These are phyloP conservation scores for Stegostoma tigrinum DNA, from an alignment of 2,113 vertebrate genomes.

Conservation along the genomic window DNA sequence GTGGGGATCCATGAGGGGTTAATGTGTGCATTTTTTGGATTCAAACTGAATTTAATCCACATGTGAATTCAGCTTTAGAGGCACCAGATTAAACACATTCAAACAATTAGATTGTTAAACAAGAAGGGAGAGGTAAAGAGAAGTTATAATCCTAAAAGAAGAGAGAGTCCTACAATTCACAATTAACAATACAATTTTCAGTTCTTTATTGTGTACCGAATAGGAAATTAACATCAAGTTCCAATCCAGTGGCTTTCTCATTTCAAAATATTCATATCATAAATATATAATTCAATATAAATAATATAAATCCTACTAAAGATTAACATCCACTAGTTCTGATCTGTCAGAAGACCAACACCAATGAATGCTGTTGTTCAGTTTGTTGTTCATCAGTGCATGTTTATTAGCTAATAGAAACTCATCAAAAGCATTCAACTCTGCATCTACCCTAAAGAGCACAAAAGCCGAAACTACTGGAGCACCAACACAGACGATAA, in stretches of 20 bases:
- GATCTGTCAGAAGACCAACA: neutral
- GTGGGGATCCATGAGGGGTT: neutral
- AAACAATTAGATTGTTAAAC: neutral
- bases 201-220: neutral
- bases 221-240: neutral
- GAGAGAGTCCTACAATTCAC: neutral
- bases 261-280: neutral
- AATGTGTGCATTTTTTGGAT: neutral
- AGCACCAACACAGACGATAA: neutral
- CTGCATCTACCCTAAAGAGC: neutral
- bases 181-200: neutral
- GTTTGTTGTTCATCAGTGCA: neutral
- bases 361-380: neutral
- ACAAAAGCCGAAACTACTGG: neutral
- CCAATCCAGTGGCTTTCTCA: no score
- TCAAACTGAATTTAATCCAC: neutral
- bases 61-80: neutral
- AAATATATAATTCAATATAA: no score
- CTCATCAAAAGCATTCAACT: neutral
- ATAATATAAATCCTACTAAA: neutral
- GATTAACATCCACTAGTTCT: neutral
- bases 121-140: neutral
- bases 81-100: neutral
- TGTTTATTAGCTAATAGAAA: neutral
- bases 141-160: neutral